A percentile compares a stretch with the other conserved stretches of the same genome.
phyloP scores from a whole-genome alignment of 2,888 invertebrate genomes.

The Lutraria lutraria region DNA sequence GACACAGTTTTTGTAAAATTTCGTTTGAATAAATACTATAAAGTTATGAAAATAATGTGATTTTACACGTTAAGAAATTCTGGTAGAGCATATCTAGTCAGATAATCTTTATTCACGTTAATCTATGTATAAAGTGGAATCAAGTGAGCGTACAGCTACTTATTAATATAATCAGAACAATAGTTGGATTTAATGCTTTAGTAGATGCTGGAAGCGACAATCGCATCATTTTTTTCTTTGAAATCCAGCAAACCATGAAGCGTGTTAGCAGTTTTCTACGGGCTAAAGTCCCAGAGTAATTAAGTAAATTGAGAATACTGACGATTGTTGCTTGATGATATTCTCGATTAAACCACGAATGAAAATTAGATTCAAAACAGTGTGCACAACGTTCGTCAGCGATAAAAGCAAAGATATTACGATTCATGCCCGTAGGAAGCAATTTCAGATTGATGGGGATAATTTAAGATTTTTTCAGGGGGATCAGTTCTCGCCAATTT shows the following conservation, averaged over 20 bases:
- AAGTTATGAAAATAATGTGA: too few species aligned
- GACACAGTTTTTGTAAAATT: too few species aligned
- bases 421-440: too few species aligned
- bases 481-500: too few species aligned
- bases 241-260: not conserved
- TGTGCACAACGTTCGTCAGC: not conserved
- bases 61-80: too few species aligned
- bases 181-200: not conserved
- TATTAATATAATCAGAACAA: not conserved
- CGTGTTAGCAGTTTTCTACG: not conserved
- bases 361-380: not conserved
- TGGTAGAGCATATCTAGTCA: too few species aligned
- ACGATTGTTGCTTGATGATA: not conserved
- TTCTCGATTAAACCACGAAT: not conserved
- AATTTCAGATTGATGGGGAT: too few species aligned
- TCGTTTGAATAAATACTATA: too few species aligned
- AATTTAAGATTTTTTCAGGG: too few species aligned
- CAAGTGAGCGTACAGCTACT: not conserved
- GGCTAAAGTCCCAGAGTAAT: not conserved
- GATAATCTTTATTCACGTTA: too few species aligned
- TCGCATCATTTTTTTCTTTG: not conserved
- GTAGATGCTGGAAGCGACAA: not conserved
- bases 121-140: too few species aligned
- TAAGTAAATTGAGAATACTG: not conserved
- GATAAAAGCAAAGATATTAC: too few species aligned